A percentile compares a stretch with the other conserved stretches of the same genome.
phyloP scores from a whole-genome alignment of 1,140 invertebrate genomes.

The Teleopsis dalmanni region DNA sequence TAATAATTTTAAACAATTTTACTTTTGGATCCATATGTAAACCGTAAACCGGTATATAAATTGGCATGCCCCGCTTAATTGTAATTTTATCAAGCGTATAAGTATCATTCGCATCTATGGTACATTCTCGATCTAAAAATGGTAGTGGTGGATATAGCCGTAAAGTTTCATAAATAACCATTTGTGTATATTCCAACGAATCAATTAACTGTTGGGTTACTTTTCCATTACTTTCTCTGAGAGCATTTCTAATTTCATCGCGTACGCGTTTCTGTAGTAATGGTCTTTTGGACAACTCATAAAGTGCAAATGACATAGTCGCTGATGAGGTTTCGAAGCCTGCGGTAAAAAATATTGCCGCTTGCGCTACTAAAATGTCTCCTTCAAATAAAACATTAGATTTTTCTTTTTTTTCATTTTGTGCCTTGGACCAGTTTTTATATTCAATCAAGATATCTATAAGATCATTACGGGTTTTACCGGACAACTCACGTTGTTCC shows the following conservation, averaged over 20 bases:
- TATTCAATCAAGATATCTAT: conserved; percentile 44
- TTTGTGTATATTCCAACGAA: conserved; percentile 45
- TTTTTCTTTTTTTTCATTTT: not conserved
- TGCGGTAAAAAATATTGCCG: conserved; percentile 57
- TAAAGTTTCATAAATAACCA: conserved; percentile 48
- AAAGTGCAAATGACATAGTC: conserved; percentile 46
- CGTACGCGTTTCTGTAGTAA: conserved; percentile 45
- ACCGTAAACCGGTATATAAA: conserved; percentile 34
- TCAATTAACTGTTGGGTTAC: conserved; percentile 43
- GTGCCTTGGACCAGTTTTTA: conserved; percentile 19
- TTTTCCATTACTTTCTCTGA: conserved; percentile 37
- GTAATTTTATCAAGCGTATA: conserved; percentile 23
- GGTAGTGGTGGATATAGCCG: conserved; percentile 53
- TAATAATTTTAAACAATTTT: not conserved
- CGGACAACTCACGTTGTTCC: conserved; percentile 28
- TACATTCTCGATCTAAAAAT: conserved; percentile 48
- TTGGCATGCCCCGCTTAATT: conserved; percentile 31
- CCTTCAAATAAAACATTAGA: conserved; percentile 32
- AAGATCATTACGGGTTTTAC: conserved; percentile 41
- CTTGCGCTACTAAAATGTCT: conserved; percentile 51
- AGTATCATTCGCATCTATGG: conserved; percentile 7
- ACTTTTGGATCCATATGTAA: conserved; percentile 39
- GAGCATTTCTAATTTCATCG: conserved; percentile 40
- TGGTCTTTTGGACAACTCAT: conserved; percentile 45
- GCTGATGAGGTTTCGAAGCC: conserved; percentile 49